These are phyloP conservation scores for Drosophila borealis DNA, from an alignment of 2,888 invertebrate genomes.

Conservation along the genomic window DNA sequence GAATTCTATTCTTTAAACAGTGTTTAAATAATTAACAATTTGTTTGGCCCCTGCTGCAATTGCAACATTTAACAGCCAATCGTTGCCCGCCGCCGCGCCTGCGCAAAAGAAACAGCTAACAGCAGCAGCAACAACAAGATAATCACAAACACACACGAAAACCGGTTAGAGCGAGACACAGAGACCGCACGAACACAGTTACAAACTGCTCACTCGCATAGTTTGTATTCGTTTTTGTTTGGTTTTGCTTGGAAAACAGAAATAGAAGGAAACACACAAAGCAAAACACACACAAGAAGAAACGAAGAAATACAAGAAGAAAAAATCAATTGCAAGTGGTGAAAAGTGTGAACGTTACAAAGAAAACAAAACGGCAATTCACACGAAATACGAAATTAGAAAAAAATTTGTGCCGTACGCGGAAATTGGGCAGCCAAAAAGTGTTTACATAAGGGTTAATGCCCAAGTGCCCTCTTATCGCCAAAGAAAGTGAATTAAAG, in stretches of 20 bases:
- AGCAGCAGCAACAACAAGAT: conserved; percentile 45
- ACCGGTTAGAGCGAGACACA: conserved; percentile 59
- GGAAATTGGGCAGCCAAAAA: conserved; percentile 24
- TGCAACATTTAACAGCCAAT: conserved; percentile 38
- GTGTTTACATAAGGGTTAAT: conserved; percentile 40
- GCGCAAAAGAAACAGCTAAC: conserved; percentile 40
- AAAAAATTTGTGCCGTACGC: conserved; percentile 30
- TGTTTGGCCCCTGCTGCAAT: conserved; percentile 39
- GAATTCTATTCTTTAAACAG: conserved; percentile 37
- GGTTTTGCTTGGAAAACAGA: conserved; percentile 55
- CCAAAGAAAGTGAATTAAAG: conserved; percentile 52
- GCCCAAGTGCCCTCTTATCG: conserved; percentile 34
- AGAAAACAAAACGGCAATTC: conserved; percentile 41
- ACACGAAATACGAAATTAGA: conserved; percentile 33
- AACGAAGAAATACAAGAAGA: conserved; percentile 10
- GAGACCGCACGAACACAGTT: conserved; percentile 19
- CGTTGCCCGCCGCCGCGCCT: conserved; percentile 40
- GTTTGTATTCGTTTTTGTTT: conserved; percentile 45
- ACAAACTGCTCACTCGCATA: conserved; percentile 14
- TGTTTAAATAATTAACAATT: conserved; percentile 49
- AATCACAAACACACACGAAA: conserved; percentile 61
- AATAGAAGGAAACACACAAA: conserved; percentile 49
- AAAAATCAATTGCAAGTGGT: conserved; percentile 46
- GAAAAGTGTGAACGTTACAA: conserved; percentile 46
- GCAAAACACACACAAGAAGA: conserved; percentile 25